phyloP scores from a whole-genome alignment of 2,888 invertebrate species.

The Tetrapedia diversipes region DNA sequence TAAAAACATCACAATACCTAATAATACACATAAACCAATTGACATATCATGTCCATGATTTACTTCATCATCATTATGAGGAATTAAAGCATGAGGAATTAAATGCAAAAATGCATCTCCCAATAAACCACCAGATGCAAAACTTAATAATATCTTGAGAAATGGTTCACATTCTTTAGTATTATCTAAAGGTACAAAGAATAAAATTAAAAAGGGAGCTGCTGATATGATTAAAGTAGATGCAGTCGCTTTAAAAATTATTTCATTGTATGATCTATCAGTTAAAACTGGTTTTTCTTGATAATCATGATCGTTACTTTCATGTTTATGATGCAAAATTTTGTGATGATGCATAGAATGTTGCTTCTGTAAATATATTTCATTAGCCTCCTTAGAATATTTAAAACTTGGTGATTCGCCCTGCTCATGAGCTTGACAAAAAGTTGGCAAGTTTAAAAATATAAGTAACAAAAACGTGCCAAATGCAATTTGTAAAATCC shows the following conservation, averaged over 20 bases:
- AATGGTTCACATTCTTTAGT: conserved; percentile 92
- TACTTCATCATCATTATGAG: conserved; percentile 85
- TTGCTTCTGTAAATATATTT: conserved; percentile 26
- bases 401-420: conserved; percentile 90
- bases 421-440: conserved; percentile 75
- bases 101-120: conserved; percentile 99
- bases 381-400: conserved; percentile 89
- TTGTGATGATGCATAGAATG: conserved; percentile 24
- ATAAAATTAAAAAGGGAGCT: conserved; percentile 96
- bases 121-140: conserved; percentile 97
- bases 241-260: conserved; percentile 89
- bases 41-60: conserved; percentile 90
- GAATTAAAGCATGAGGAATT: conserved; percentile 96
- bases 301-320: conserved; percentile 66
- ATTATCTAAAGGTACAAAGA: conserved; percentile 96
- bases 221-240: conserved; percentile 97
- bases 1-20: conserved; percentile 96
- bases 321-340: conserved; percentile 32
- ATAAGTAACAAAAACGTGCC: conserved; percentile 74
- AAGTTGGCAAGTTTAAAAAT: conserved; percentile 77
- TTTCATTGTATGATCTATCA: conserved; percentile 61
- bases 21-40: conserved; percentile 96
- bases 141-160: conserved; percentile 94
- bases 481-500: conserved; percentile 68
- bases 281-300: conserved; percentile 49